A percentile compares a stretch with the other conserved stretches of the same genome.
Conservation (phyloP, 1,140 invertebrate species). For the Drosophila takahashii region DNA sequence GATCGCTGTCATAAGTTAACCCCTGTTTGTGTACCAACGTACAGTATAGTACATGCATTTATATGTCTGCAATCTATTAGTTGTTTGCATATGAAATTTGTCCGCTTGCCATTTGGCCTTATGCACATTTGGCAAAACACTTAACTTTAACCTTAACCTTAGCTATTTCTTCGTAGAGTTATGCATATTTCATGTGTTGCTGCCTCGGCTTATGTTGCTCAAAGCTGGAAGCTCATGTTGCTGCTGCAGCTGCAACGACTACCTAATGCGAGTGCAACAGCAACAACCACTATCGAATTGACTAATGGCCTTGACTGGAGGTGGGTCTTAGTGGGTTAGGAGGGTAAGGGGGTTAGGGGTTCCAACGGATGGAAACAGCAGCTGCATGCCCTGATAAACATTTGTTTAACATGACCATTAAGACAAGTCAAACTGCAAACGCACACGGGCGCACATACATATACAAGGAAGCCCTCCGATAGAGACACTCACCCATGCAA, state of each 20-base stretch:
- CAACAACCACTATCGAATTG: slow-evolving; percentile 57
- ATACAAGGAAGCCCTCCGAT: slow-evolving; percentile 1
- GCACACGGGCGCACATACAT: slow-evolving; percentile 36
- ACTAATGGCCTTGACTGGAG: slow-evolving; percentile 69
- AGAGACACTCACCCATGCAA: slow-evolving; percentile 46
- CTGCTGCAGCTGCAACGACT: slow-evolving; percentile 19
- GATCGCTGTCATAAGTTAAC: slow-evolving; percentile 28
- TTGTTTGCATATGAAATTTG: slow-evolving; percentile 46
- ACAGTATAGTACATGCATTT: not conserved
- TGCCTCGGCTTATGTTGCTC: slow-evolving; percentile 6
- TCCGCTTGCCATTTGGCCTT: slow-evolving; percentile 41
- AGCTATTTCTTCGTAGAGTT: slow-evolving; percentile 49
- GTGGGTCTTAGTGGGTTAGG: slow-evolving; percentile 24
- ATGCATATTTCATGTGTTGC: slow-evolving; percentile 65
- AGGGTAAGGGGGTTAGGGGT: not conserved
- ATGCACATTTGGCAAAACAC: slow-evolving; percentile 62
- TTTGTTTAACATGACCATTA: slow-evolving; percentile 83
- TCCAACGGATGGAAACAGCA: slow-evolving; percentile 46
- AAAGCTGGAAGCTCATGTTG: slow-evolving; percentile 3
- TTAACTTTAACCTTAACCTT: slow-evolving; percentile 76
- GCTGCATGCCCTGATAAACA: slow-evolving; percentile 82
- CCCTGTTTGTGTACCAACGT: slow-evolving; percentile 2
- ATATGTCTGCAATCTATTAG: slow-evolving; percentile 25
- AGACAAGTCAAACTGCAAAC: slow-evolving; percentile 80
- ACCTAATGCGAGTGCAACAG: slow-evolving; percentile 52